phyloP scores from a whole-genome alignment of 2,797 vertebrate genomes.

The Toxotes lorentzi region DNA sequence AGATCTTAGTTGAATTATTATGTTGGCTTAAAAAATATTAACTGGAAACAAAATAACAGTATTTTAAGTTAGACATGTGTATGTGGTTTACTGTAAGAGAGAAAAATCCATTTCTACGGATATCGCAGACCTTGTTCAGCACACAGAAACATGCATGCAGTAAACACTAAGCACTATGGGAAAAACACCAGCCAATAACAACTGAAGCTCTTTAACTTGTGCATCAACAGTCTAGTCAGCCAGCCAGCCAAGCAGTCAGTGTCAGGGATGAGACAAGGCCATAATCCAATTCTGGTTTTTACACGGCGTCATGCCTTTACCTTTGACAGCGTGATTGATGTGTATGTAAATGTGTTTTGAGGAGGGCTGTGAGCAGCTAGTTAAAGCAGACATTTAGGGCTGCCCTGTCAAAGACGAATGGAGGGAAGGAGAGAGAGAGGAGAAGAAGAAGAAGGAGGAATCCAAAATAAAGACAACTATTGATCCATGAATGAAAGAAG shows the following conservation, averaged over 20 bases:
- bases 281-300: slow-evolving; percentile 86
- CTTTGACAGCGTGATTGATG: slow-evolving; percentile 85
- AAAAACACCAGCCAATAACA: slow-evolving; percentile 67
- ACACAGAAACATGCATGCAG: slow-evolving; percentile 32
- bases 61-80: not conserved
- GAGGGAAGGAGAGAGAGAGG: slow-evolving; percentile 50
- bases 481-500: slow-evolving; percentile 85
- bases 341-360: slow-evolving; percentile 85
- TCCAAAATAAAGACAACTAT: slow-evolving; percentile 86
- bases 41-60: not conserved
- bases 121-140: slow-evolving; percentile 21
- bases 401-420: slow-evolving; percentile 75
- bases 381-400: slow-evolving; percentile 83
- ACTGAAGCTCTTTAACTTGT: slow-evolving; percentile 75
- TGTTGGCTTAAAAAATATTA: not conserved
- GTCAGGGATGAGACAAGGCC: slow-evolving; percentile 81
- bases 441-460: slow-evolving; percentile 56
- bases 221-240: slow-evolving; percentile 81
- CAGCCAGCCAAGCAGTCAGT: slow-evolving; percentile 77
- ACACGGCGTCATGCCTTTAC: slow-evolving; percentile 83
- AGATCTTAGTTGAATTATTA: too few relatives aligned
- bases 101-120: not conserved
- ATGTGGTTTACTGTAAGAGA: not conserved
- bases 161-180: slow-evolving; percentile 43
- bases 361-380: slow-evolving; percentile 83